Base-by-base conservation (phyloP, 2,113 vertebrate genomes). In the Pollimyrus isidori region DNA sequence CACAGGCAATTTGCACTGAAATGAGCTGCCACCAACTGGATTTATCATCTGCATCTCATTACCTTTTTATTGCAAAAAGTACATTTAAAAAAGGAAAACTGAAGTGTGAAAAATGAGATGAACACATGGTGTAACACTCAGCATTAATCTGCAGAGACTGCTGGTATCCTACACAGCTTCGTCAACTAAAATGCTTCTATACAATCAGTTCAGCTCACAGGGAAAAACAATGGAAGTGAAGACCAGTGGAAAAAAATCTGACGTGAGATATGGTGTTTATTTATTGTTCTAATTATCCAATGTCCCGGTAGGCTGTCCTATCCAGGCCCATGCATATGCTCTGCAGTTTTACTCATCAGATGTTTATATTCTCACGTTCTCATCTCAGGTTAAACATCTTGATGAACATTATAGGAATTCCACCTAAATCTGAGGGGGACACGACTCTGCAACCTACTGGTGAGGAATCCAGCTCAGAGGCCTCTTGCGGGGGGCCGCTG, bases 81-180 rank as follows among this genome's bases (percentile, higher is more conserved):
- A 48, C 82, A 84, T 84, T 84, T 84, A 46, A 84, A 84, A 84
- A 84, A 84, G 39, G 82, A 48, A 84, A 46, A 82, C 35, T 19
- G 15, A 84, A 46, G 82, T 84, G 82, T 84, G 82, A 46, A 84
- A 82, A 84, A 46, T 84, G 23, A 84, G 82, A 45, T n/a, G 21
- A 46, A 48, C 15, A 48, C 45, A 26, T 7, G 3, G 23, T 80
- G 21, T 84, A 84, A 21, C 21, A 48, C 80, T 84, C 42, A n/a
- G 82, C 82, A 84, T 48, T 84, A 45, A 84, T 84, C 39, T n/a
- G 45, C 42, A 11, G 39, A 45, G 45, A 19, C 45, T 84, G 42
- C 3, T 7, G 82, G 1, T n/a, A 1, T 23, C 7, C 19, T 6
- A 11, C 82, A n/a, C 39, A 39, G 7, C 19, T 7, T 84, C 19